Evolutionary conservation across 2,888 invertebrate species (phyloP), one percentile per base, ranked within the genome.

Genomic region (Spatulosminthurus flaviceps): DNA sequence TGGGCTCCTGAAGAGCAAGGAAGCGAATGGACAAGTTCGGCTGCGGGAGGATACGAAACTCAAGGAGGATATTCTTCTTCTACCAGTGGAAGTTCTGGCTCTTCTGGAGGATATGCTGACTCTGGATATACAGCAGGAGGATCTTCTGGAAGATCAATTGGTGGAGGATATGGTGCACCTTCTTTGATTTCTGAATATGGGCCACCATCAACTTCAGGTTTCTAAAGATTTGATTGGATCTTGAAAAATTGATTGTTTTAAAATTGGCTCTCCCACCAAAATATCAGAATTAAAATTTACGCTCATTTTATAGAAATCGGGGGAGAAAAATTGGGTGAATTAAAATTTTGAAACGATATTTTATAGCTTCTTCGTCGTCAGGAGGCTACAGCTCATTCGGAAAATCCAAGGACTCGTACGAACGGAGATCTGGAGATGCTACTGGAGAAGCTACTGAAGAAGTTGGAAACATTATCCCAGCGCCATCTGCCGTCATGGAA

Each of bases 401-500:
- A 41, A 13, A 13, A 51, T 13, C 51, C 4, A 11, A 5, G 2
- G 51, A n/a, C 51, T 5, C 9, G 5, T 51, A 51, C 16, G 51
- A 51, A 19, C 51, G 51, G 7, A 13, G 51, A 13, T 4, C 16
- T 51, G 51, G 51, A 2, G 51, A 51, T 2, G 51, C 64, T 4
- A 22, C 16, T 51, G 51, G 51, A 2, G 51, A 51, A 16, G 51
- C 64, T 4, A 22, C 64, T 4, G 64, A 64, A 26, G 22, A 64
- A 22, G 4, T 26, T 24, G 4, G 24, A 2, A 22, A 64, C 64
- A 22, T 7, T 4, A n/a, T 26, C 24, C 64, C 64, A 4, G 64
- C 22, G 24, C 64, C 26, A 19, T 19, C 21, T 4, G 1, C 61
- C 22, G 70, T 76, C 28, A 75, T 79, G 19, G 75, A 79, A 29